Base-by-base conservation (phyloP, 2,888 invertebrate genomes). In the Brachyptera putata region DNA sequence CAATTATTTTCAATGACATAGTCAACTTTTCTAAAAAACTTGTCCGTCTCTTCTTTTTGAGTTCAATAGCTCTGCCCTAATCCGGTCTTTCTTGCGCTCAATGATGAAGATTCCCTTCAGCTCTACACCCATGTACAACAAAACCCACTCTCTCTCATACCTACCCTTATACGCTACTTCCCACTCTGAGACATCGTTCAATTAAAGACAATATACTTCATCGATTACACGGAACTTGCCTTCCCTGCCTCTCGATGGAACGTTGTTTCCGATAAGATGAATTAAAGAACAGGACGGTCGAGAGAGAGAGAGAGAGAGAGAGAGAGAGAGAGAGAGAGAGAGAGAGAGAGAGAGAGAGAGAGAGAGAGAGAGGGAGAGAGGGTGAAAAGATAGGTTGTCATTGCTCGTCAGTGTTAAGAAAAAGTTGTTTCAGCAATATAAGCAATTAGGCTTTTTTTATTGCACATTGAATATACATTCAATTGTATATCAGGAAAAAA, bases 61-160 rank as follows among this genome's bases (percentile, higher is more conserved):
- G 46, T 46, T 46, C 46, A 46, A 46, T 46, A 46, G 46, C 22
- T n/a, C n/a, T 1, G 46, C 46, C 3, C 24, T 22, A 46, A 22
- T 24, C 46, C 24, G 46, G 21, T 24, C 46, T n/a, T 3, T 46
- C 18, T 21, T 21, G 18, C 24, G 22, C 46, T 46, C 13, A 16
- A n/a, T 4, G 46, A 46, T 46, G 21, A 24, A 46, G 24, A 24
- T 46, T 46, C 22, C n/a, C 21, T 21, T 4, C n/a, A 24, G 5
- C n/a, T n/a, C n/a, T n/a, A n/a, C n/a, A n/a, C 46, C 24, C 46
- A 24, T 46, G 46, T 46, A 22, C 24, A 21, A 46, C 46, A 46
- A 43, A n/a, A n/a, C n/a, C n/a, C n/a, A n/a, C n/a, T n/a, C n/a
- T n/a, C n/a, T n/a, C n/a, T n/a, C n/a, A n/a, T n/a, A 46, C 46